Conservation (phyloP, 1,140 invertebrate species). For the Drosophila punjabiensis region DNA sequence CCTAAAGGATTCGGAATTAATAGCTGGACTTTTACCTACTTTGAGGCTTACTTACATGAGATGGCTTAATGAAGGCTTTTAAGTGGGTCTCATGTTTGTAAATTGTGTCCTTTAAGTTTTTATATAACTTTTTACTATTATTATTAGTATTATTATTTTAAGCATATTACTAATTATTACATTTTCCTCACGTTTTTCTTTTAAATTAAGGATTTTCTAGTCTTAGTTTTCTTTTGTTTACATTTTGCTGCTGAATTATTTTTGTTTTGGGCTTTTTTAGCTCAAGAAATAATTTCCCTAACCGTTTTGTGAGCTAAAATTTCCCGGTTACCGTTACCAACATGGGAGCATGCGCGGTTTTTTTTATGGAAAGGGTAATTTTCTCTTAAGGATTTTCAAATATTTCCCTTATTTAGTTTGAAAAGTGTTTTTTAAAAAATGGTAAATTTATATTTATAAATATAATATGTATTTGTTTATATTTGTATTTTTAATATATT, state of each 20-base stretch:
- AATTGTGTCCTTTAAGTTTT: neutral
- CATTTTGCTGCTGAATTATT: constrained; percentile 28
- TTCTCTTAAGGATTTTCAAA: constrained; percentile 39
- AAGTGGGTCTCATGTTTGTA: neutral
- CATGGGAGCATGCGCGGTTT: constrained; percentile 52
- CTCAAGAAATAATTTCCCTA: neutral
- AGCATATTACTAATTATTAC: too few relatives aligned
- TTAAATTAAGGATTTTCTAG: neutral
- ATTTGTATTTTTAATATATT: neutral
- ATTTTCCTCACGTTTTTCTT: neutral
- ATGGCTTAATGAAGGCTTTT: constrained; percentile 1
- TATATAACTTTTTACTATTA: neutral
- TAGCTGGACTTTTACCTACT: constrained; percentile 7
- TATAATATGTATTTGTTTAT: neutral
- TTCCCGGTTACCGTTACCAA: constrained; percentile 49
- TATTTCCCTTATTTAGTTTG: constrained; percentile 8
- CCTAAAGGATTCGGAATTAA: constrained; percentile 50
- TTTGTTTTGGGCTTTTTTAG: constrained; percentile 71
- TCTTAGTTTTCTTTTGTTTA: constrained; percentile 44
- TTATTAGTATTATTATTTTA: too few relatives aligned
- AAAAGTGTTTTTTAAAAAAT: neutral
- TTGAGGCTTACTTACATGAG: constrained; percentile 3
- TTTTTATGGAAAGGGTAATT: constrained; percentile 6
- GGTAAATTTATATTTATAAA: neutral
- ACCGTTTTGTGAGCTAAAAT: constrained; percentile 46